Evolutionary conservation across 2,888 invertebrate genomes (phyloP).

Genomic region (Agrochola macilenta): DNA sequence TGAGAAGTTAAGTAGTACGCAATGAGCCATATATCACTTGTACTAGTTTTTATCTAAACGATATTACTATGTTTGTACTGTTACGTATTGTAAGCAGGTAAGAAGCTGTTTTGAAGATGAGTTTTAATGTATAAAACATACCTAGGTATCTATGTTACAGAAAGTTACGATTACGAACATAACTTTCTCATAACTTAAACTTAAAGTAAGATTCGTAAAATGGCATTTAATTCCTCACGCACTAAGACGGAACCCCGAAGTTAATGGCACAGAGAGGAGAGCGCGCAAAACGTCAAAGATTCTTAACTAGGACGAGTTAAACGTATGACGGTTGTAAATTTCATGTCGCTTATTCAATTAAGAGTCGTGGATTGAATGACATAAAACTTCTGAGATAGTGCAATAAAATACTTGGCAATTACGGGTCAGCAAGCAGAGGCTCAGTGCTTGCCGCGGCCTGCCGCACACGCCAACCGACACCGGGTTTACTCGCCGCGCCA

Average conservation of each 20-base stretch:
- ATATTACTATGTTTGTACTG: constrained; percentile 27
- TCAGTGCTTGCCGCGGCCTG: constrained; percentile 69
- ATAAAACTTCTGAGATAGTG: constrained; percentile 88
- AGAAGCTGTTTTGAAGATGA: constrained; percentile 18
- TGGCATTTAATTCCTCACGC: constrained; percentile 44
- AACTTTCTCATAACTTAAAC: constrained; percentile 38
- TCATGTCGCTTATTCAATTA: constrained; percentile 89
- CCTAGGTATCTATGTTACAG: constrained; percentile 3
- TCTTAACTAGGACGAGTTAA: constrained; percentile 82
- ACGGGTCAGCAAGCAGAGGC: constrained; percentile 83
- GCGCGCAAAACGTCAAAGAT: constrained; percentile 76
- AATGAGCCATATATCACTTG: constrained; percentile 51
- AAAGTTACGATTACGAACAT: constrained; percentile 8
- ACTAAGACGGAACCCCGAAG: constrained; percentile 64
- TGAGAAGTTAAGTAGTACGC: constrained; percentile 37
- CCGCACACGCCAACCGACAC: constrained; percentile 65
- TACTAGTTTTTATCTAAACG: constrained; percentile 57
- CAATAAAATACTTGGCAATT: constrained; percentile 88
- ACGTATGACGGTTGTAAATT: constrained; percentile 88
- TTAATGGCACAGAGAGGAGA: constrained; percentile 66
- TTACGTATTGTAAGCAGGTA: constrained; percentile 2
- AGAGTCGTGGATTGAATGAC: constrained; percentile 88
- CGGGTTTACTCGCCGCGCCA: constrained; percentile 55
- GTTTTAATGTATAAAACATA: constrained; percentile 17
- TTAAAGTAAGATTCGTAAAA: constrained; percentile 30